Percentiles rank a stretch among this genome's conserved stretches.
phyloP scores from a whole-genome alignment of 2,888 invertebrate species.

The Agapostemon virescens region DNA sequence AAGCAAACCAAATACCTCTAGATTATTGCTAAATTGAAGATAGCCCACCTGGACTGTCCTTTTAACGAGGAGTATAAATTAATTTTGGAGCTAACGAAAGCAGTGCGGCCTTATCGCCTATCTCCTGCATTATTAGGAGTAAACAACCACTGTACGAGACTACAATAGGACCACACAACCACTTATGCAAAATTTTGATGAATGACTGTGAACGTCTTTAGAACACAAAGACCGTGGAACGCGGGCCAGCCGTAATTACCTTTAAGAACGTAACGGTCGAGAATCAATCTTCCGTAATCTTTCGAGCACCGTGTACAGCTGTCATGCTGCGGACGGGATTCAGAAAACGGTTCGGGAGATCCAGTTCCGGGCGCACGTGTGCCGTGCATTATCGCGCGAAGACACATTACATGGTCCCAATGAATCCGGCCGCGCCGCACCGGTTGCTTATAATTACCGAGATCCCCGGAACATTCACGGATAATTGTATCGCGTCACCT shows the following conservation, averaged over 20 bases:
- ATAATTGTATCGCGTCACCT: slow-evolving; percentile 45
- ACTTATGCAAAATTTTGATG: slow-evolving; percentile 5
- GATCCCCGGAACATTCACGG: slow-evolving; percentile 22
- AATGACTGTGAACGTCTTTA: not conserved
- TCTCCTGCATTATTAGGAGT: no score
- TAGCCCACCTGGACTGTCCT: no score
- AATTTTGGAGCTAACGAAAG: no score
- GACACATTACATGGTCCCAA: not conserved
- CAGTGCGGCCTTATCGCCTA: no score
- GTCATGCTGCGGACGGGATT: not conserved
- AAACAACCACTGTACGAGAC: not conserved
- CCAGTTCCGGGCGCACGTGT: not conserved
- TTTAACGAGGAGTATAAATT: no score
- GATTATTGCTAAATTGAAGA: no score
- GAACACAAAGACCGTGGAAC: not conserved
- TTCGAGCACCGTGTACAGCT: no score
- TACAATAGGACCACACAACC: not conserved
- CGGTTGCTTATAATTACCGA: slow-evolving; percentile 40
- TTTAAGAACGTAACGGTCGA: not conserved
- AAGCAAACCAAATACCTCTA: no score
- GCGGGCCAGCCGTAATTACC: not conserved
- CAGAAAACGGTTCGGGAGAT: not conserved
- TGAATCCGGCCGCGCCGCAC: slow-evolving; percentile 21
- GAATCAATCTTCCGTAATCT: not conserved
- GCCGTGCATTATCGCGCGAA: no score